Evolutionary conservation across 2,113 vertebrate species (phyloP).

Genomic region (Corythornis madagascariensis): DNA sequence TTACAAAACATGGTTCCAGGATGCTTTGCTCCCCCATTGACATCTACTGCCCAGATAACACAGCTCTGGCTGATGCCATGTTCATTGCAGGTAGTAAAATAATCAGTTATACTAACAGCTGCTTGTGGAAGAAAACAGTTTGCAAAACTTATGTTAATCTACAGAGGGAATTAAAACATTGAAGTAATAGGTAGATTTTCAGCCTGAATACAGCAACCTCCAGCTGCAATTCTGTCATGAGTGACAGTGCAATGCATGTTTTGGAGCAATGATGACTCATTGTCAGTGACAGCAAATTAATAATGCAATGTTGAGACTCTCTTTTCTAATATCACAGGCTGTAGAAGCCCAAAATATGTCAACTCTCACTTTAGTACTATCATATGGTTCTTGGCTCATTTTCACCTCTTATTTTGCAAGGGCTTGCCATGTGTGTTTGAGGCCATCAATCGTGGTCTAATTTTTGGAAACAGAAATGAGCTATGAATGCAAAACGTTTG

Average conservation of each 20-base stretch:
- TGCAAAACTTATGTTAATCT: background rate
- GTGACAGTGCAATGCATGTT: background rate
- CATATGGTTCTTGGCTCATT: constrained; percentile 43
- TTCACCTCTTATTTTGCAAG: background rate
- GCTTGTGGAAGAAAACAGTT: background rate
- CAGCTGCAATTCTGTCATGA: background rate
- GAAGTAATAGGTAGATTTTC: background rate
- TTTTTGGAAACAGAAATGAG: constrained; percentile 4
- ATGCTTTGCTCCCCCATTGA: background rate
- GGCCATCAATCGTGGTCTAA: background rate
- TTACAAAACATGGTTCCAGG: background rate
- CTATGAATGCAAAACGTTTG: background rate
- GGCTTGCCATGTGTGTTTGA: background rate
- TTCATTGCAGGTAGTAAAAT: background rate
- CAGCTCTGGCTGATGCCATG: background rate
- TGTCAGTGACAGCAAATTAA: constrained; percentile 8
- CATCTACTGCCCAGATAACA: background rate
- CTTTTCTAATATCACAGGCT: background rate
- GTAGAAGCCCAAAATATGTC: background rate
- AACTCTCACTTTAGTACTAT: background rate
- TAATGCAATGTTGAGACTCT: background rate
- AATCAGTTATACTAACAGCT: background rate
- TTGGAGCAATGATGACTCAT: background rate
- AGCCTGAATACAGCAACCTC: background rate
- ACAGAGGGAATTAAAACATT: background rate